Evolutionary conservation across 2,113 vertebrate species (phyloP).

Genomic region (Chlamydotis undulata): DNA sequence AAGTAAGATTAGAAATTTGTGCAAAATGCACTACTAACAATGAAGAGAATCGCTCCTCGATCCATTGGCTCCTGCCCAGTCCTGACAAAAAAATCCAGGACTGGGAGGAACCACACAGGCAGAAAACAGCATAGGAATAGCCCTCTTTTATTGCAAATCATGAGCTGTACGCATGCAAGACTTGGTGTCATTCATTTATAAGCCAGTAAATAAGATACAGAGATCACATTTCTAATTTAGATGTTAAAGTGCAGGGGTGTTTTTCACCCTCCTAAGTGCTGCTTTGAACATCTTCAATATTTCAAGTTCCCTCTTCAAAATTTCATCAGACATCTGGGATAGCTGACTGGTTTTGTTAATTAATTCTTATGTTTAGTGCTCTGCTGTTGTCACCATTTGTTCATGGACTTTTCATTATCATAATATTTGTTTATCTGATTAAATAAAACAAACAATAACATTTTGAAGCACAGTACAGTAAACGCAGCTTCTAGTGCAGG

Average conservation of each 20-base stretch:
- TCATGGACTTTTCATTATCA: slow-evolving; percentile 67
- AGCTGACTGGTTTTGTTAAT: slow-evolving; percentile 63
- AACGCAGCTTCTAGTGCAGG: slow-evolving; percentile 19
- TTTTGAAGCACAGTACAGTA: slow-evolving; percentile 50
- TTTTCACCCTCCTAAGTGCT: not conserved
- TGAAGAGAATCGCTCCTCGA: not conserved
- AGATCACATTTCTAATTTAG: slow-evolving; percentile 4
- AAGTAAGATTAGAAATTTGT: not conserved
- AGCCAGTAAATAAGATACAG: not conserved
- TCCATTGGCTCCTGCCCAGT: not conserved
- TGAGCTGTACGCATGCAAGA: not conserved
- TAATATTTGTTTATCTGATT: slow-evolving; percentile 74
- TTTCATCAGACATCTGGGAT: slow-evolving; percentile 69
- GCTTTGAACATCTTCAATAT: slow-evolving; percentile 59
- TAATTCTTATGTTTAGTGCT: slow-evolving; percentile 72
- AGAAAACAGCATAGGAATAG: not conserved
- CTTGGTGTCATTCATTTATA: not conserved
- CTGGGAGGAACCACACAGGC: not conserved
- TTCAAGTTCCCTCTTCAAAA: slow-evolving; percentile 69
- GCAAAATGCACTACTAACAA: not conserved
- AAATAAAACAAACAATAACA: slow-evolving; percentile 72
- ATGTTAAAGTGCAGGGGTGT: not conserved
- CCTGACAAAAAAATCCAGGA: not conserved
- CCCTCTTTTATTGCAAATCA: not conserved
- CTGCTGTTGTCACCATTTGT: slow-evolving; percentile 68